phyloP scores from a whole-genome alignment of 2,797 vertebrate genomes.

The Sebastes iracundus region DNA sequence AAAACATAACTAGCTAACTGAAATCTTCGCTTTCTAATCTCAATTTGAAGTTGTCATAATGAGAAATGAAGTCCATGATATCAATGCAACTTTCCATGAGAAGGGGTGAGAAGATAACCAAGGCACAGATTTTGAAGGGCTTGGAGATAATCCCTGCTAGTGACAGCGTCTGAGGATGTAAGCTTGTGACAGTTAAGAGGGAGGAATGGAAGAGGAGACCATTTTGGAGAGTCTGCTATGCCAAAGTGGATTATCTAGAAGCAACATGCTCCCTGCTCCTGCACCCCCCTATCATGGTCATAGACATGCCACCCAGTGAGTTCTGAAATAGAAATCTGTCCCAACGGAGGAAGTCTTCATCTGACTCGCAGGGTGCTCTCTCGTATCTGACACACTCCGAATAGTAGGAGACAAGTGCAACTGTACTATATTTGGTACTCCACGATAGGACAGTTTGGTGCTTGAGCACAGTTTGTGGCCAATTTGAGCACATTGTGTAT shows the following conservation, averaged over 20 bases:
- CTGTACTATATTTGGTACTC: neutral
- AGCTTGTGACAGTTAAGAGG: constrained; percentile 60
- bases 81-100: constrained; percentile 20
- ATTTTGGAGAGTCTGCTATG: constrained; percentile 63
- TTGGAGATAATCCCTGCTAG: constrained; percentile 63
- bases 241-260: constrained; percentile 79
- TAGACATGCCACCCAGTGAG: constrained; percentile 57
- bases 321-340: constrained; percentile 68
- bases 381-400: constrained; percentile 26
- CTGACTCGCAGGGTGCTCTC: constrained; percentile 36
- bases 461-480: neutral
- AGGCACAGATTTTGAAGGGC: constrained; percentile 30
- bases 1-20: neutral
- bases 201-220: constrained; percentile 50
- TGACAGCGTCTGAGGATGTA: constrained; percentile 65
- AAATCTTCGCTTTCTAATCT: constrained; percentile 4
- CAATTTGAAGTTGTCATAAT: neutral
- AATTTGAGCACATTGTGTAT: constrained; percentile 2
- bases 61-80: neutral
- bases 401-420: constrained; percentile 30
- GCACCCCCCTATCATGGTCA: constrained; percentile 50
- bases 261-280: constrained; percentile 41
- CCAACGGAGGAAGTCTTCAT: constrained; percentile 61
- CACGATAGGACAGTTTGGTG: neutral
- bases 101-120: constrained; percentile 38